Conservation (phyloP, 2,888 invertebrate genomes). For the Pasiphila rectangulata region DNA sequence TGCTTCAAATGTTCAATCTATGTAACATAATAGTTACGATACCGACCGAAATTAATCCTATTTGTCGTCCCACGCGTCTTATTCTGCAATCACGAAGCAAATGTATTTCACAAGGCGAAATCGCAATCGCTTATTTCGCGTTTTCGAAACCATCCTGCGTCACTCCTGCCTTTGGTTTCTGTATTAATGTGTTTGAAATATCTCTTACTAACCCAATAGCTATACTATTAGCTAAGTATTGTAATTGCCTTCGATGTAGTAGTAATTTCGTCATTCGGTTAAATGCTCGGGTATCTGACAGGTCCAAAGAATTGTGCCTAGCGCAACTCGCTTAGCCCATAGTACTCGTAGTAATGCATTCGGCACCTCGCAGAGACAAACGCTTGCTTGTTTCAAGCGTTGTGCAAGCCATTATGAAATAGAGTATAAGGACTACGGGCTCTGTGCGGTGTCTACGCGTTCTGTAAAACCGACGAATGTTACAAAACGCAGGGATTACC, state of each 20-base stretch:
- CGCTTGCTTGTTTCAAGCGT: conserved; percentile 51
- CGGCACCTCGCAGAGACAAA: conserved; percentile 51
- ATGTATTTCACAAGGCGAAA: conserved; percentile 75
- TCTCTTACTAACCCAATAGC: conserved; percentile 19
- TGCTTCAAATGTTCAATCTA: conserved; percentile 17
- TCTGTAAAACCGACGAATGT: conserved; percentile 60
- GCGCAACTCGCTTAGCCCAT: conserved; percentile 12
- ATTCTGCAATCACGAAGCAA: conserved; percentile 66
- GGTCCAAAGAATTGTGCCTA: conserved; percentile 9
- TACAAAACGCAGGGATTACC: conserved; percentile 63
- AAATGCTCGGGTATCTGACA: conserved; percentile 11
- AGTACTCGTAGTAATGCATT: conserved; percentile 16
- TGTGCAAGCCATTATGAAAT: conserved; percentile 75
- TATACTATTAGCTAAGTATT: conserved; percentile 15
- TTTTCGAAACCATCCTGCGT: conserved; percentile 78
- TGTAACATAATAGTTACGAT: conserved; percentile 48
- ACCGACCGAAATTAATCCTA: conserved; percentile 65
- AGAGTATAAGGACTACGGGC: conserved; percentile 60
- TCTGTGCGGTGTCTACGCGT: conserved; percentile 52
- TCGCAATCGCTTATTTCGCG: conserved; percentile 78
- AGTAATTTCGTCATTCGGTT: conserved; percentile 19
- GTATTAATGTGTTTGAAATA: conserved; percentile 23
- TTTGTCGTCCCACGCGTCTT: conserved; percentile 72
- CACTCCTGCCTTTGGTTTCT: conserved; percentile 55
- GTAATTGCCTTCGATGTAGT: conserved; percentile 14